These are phyloP conservation scores for Elegia similella DNA, from an alignment of 2,888 invertebrate species.

Conservation along the genomic window DNA sequence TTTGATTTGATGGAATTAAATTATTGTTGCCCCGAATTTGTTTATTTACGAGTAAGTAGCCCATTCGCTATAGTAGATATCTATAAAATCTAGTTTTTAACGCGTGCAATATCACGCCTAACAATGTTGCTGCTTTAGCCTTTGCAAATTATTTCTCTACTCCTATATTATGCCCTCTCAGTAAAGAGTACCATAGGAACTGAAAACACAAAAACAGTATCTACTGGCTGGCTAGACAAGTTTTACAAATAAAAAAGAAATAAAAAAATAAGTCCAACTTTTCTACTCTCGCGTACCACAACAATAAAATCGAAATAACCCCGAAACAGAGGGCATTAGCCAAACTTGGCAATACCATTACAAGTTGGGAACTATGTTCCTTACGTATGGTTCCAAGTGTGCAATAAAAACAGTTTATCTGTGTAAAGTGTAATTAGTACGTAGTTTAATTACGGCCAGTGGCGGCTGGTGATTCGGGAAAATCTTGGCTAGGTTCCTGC, in stretches of 20 bases:
- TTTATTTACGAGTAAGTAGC: too few species aligned
- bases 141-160: too few species aligned
- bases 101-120: too few species aligned
- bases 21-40: too few species aligned
- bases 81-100: too few species aligned
- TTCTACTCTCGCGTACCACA: not conserved
- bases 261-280: not conserved
- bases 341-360: constrained; percentile 22
- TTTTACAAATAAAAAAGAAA: not conserved
- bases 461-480: constrained; percentile 57
- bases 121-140: too few species aligned
- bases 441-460: constrained; percentile 66
- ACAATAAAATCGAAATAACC: constrained; percentile 2
- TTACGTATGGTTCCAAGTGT: constrained; percentile 28
- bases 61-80: too few species aligned
- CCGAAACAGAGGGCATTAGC: constrained; percentile 13
- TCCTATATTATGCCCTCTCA: too few species aligned
- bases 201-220: too few species aligned
- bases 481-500: constrained; percentile 70
- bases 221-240: too few species aligned
- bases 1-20: too few species aligned
- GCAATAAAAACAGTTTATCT: constrained; percentile 62
- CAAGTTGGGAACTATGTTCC: constrained; percentile 23
- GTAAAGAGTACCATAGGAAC: too few species aligned
- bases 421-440: constrained; percentile 69